Evolutionary conservation across 1,140 invertebrate species (phyloP), one percentile per base, ranked within the genome.

Genomic region (Acromyrmex echinatior): DNA sequence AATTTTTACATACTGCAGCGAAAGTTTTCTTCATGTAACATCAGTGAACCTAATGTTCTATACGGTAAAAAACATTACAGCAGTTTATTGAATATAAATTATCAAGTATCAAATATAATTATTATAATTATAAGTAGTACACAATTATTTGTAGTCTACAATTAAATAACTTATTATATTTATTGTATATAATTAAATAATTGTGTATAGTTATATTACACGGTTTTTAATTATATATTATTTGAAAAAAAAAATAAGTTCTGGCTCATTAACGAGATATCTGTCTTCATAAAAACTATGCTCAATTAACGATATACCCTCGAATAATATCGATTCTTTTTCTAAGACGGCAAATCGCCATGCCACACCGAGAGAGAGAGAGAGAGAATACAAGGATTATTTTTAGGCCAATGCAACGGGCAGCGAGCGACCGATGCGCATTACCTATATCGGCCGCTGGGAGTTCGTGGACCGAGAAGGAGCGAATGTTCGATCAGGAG

Each of bases 361-460:
- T 31, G 35, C 58, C 28, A 21, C 25, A 4, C 31, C 18, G 56
- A 10, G 39, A 45, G 39, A 45, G 39, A 10, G 39, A 63, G 31
- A 35, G 31, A 35, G 31, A 35, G 31, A 35, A 53, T 65, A 85
- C 7, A 39, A 12, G 12, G 82, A 65, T 86, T 86, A 86, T 78
- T 86, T 86, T 86, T 78, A 86, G 82, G 82, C 82, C 35, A 53
- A 86, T 78, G 45, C 71, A 76, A 76, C 39, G 71, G 80, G 28
- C 49, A 68, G 62, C 62, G 63, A 56, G 62, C 45, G 49, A 14
- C 39, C 66, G 66, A 70, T 70, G 66, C 39, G 66, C 28, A 21
- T 66, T 35, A 80, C 51, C 51, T 66, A 58, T 58, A 58, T 58
- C 58, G 74, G 78, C 49, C 51, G 80, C 18, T 39, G 70, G 58